A percentile compares a stretch with the other conserved stretches of the same genome.
Evolutionary conservation across 2,113 vertebrate genomes (phyloP).

Genomic region (Nannospalax galili): DNA sequence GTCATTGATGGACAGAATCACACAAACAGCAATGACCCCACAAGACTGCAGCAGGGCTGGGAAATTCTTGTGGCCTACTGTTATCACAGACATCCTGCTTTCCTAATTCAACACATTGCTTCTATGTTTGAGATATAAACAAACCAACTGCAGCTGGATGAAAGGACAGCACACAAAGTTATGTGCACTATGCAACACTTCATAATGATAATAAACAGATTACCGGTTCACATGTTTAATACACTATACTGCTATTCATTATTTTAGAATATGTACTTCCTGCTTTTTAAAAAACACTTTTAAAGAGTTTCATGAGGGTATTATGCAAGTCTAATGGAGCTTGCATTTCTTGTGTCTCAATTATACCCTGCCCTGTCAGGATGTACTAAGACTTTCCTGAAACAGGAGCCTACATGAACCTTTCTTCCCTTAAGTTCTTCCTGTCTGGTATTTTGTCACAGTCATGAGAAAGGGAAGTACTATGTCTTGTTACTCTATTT

Average conservation of each 20-base stretch:
- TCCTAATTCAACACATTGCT: too few species aligned
- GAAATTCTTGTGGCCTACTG: too few species aligned
- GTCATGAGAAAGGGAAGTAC: too few species aligned
- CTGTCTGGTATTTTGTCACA: neutral
- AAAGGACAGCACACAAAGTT: neutral
- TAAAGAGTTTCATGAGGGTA: neutral
- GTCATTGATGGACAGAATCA: too few species aligned
- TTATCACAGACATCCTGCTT: too few species aligned
- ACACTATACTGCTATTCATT: neutral
- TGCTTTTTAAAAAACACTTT: too few species aligned
- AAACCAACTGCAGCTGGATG: too few species aligned
- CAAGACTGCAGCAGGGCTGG: too few species aligned
- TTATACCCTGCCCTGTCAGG: neutral
- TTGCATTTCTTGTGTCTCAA: neutral
- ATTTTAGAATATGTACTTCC: neutral
- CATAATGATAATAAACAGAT: neutral
- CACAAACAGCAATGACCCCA: too few species aligned
- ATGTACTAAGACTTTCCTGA: neutral
- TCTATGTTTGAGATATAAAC: too few species aligned
- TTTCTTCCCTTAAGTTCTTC: neutral
- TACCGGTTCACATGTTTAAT: neutral
- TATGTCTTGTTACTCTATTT: neutral
- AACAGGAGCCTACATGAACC: neutral
- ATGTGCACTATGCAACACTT: neutral
- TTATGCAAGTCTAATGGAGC: neutral